These are phyloP conservation scores for Cerastis leucographa DNA, from an alignment of 2,888 invertebrate genomes.

Conservation along the genomic window DNA sequence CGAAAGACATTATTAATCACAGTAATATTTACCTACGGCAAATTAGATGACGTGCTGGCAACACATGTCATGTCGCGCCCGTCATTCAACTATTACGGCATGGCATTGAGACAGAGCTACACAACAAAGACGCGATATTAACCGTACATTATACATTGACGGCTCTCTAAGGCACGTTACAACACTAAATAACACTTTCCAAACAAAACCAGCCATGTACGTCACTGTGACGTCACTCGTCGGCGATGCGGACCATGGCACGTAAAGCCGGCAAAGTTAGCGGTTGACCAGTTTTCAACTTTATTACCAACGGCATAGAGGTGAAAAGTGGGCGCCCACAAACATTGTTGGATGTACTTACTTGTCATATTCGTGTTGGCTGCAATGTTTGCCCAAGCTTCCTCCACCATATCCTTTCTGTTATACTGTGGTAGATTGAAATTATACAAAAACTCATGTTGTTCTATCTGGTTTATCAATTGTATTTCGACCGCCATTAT, in stretches of 20 bases:
- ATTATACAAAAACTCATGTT: slow-evolving; percentile 72
- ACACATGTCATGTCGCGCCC: slow-evolving; percentile 35
- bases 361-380: slow-evolving; percentile 67
- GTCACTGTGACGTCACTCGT: slow-evolving; percentile 41
- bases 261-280: slow-evolving; percentile 22
- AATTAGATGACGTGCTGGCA: slow-evolving; percentile 33
- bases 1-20: neutral
- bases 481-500: slow-evolving; percentile 72
- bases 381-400: slow-evolving; percentile 71
- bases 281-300: neutral
- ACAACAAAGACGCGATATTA: slow-evolving; percentile 45
- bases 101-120: slow-evolving; percentile 49
- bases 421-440: slow-evolving; percentile 71
- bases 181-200: slow-evolving; percentile 18
- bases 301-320: neutral
- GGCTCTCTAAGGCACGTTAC: neutral
- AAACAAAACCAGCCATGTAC: slow-evolving; percentile 40
- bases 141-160: slow-evolving; percentile 45
- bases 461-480: slow-evolving; percentile 71
- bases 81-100: slow-evolving; percentile 40
- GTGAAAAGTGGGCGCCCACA: neutral
- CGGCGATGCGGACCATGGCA: slow-evolving; percentile 13
- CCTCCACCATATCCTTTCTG: slow-evolving; percentile 72
- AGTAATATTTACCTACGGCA: slow-evolving; percentile 4
- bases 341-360: slow-evolving; percentile 56